Conservation (phyloP, 2,113 vertebrate species). For the Chamaea fasciata region DNA sequence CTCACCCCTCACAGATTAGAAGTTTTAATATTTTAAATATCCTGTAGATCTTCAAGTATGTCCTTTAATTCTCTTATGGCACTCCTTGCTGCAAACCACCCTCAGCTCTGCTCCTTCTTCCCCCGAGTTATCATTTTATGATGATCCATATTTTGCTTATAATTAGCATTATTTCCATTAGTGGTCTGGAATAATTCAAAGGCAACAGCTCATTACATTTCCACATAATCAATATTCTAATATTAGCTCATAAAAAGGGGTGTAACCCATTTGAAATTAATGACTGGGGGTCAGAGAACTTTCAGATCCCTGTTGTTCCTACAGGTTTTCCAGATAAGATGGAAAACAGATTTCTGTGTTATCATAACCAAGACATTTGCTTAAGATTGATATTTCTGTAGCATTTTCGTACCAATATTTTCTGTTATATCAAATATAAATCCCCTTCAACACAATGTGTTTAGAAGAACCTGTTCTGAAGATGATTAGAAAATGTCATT, state of each 20-base stretch:
- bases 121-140: neutral
- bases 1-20: neutral
- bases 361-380: neutral
- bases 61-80: neutral
- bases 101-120: neutral
- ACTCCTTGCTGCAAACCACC: neutral
- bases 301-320: neutral
- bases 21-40: neutral
- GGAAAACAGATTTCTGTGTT: neutral
- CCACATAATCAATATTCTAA: neutral
- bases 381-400: neutral
- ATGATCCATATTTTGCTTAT: neutral
- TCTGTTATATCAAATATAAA: neutral
- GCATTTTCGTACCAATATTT: neutral
- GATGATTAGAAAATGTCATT: neutral
- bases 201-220: neutral
- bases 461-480: neutral
- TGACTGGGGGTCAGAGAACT: neutral
- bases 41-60: neutral
- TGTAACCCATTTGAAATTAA: neutral
- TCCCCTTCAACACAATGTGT: neutral
- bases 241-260: neutral
- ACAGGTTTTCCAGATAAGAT: neutral
- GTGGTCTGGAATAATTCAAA: neutral
- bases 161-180: slow-evolving; percentile 4